Percentiles rank a stretch among this genome's conserved stretches.
Conservation (phyloP, 1,140 invertebrate genomes). For the Pomacea maculata region DNA sequence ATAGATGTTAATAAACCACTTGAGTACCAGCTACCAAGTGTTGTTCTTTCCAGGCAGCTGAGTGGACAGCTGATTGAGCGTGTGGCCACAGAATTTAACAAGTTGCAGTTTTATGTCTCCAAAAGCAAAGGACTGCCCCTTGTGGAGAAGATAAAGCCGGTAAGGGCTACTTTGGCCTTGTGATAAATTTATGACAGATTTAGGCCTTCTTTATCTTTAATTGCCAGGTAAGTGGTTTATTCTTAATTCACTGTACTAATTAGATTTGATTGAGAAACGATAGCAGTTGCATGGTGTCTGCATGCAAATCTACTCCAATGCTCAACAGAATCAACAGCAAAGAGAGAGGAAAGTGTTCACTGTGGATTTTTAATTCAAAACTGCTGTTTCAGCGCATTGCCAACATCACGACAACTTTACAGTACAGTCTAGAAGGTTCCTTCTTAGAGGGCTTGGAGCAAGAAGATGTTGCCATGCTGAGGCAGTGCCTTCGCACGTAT, state of each 20-base stretch:
- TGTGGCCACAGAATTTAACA: constrained; percentile 79
- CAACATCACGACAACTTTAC: constrained; percentile 62
- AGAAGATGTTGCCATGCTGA: constrained; percentile 53
- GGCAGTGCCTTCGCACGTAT: constrained; percentile 65
- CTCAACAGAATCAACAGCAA: too few species aligned
- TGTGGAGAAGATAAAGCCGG: constrained; percentile 63
- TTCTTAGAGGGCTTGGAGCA: constrained; percentile 63
- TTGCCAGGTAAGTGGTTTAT: too few species aligned
- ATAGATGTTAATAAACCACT: too few species aligned
- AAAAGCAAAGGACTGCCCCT: constrained; percentile 71
- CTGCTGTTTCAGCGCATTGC: constrained; percentile 57
- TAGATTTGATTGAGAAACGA: too few species aligned
- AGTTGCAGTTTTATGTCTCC: constrained; percentile 77
- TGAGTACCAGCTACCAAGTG: too few species aligned
- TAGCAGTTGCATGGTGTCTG: too few species aligned
- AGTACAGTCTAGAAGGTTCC: constrained; percentile 72
- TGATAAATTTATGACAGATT: not conserved
- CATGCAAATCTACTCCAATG: too few species aligned
- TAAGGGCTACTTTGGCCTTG: constrained; percentile 38
- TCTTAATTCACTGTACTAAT: too few species aligned
- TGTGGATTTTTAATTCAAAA: too few species aligned
- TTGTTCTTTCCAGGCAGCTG: constrained; percentile 40
- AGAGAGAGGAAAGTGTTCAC: too few species aligned
- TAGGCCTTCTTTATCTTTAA: too few species aligned
- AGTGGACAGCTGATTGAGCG: constrained; percentile 72